Evolutionary conservation across 2,113 vertebrate species (phyloP).

Genomic region (Phoxinus phoxinus): DNA sequence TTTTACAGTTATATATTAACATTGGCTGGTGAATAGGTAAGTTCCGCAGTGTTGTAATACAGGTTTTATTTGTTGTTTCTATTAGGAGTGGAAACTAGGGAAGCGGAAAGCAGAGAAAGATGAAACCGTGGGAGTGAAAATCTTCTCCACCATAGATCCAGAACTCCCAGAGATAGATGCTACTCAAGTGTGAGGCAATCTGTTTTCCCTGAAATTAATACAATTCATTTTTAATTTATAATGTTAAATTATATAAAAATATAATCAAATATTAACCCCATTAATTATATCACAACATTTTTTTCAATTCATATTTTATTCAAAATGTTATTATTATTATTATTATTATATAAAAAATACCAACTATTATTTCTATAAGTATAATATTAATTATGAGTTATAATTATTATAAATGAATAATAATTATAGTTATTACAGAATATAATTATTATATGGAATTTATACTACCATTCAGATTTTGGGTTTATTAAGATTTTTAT

Average conservation of each 20-base stretch:
- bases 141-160: constrained; percentile 85
- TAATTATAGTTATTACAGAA: too few relatives aligned
- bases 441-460: neutral
- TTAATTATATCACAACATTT: too few relatives aligned
- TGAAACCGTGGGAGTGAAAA: constrained; percentile 82
- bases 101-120: constrained; percentile 89
- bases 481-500: neutral
- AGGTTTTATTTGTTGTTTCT: constrained; percentile 7
- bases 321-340: too few relatives aligned
- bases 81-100: constrained; percentile 86
- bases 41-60: neutral
- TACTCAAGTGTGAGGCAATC: constrained; percentile 80
- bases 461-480: neutral
- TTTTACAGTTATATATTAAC: neutral
- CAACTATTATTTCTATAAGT: neutral
- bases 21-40: neutral
- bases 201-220: neutral
- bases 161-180: constrained; percentile 84
- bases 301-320: too few relatives aligned
- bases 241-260: neutral
- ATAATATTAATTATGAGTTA: neutral
- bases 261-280: too few relatives aligned
- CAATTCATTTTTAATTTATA: neutral
- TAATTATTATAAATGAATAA: neutral
- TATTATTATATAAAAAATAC: neutral